Conservation (phyloP, 1,140 invertebrate species). For the Drosophila oshimai region DNA sequence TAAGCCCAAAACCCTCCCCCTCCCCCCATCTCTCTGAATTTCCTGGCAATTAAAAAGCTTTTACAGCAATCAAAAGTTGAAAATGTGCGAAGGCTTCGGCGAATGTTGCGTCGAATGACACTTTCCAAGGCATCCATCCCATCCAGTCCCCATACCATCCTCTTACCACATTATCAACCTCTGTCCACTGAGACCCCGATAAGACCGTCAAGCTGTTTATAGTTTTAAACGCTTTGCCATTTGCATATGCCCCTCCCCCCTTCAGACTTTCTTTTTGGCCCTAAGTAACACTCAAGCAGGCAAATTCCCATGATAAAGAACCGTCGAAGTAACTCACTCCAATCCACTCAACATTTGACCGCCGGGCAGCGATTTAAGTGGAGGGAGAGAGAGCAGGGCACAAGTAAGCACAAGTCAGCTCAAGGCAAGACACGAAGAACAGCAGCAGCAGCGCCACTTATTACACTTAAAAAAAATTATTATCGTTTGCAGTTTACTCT, state of each 20-base stretch:
- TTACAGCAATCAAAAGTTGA: slow-evolving; percentile 74
- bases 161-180: neutral
- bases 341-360: slow-evolving; percentile 45
- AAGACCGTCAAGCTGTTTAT: slow-evolving; percentile 59
- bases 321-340: neutral
- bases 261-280: neutral
- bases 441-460: neutral
- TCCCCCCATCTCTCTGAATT: neutral
- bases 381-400: slow-evolving; percentile 11
- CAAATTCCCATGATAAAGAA: slow-evolving; percentile 66
- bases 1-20: neutral
- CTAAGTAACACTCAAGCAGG: slow-evolving; percentile 42
- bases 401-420: slow-evolving; percentile 10
- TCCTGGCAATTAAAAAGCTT: slow-evolving; percentile 74
- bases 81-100: slow-evolving; percentile 47
- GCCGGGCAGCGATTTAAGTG: slow-evolving; percentile 54
- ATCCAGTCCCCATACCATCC: neutral
- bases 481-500: neutral
- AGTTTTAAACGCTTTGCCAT: slow-evolving; percentile 60
- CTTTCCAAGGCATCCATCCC: neutral
- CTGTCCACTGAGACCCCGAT: neutral
- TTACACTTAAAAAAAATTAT: neutral
- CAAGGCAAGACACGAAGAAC: slow-evolving; percentile 2
- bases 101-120: slow-evolving; percentile 29
- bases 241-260: slow-evolving; percentile 43